Percentiles rank a stretch among this genome's conserved stretches.
phyloP scores from a whole-genome alignment of 1,140 invertebrate species.

The Zaprionus gabonicus region DNA sequence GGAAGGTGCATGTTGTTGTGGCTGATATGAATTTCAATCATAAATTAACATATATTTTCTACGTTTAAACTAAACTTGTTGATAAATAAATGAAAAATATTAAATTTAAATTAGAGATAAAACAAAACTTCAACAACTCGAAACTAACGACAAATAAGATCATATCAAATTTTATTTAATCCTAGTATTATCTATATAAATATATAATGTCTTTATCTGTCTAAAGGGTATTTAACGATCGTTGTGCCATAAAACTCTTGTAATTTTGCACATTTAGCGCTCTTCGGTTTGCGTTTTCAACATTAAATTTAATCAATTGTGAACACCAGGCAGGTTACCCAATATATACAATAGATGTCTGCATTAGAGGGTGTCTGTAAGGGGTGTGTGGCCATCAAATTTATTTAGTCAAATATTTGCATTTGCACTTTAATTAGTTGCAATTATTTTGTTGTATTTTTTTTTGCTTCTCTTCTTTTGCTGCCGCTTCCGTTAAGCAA shows the following conservation, averaged over 20 bases:
- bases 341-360: neutral
- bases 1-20: no score
- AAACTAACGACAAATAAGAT: no score
- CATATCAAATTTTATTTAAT: no score
- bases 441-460: slow-evolving; percentile 38
- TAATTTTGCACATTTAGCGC: neutral
- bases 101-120: no score
- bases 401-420: slow-evolving; percentile 70
- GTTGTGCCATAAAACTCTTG: neutral
- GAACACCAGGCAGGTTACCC: neutral
- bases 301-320: slow-evolving; percentile 36
- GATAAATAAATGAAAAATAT: no score
- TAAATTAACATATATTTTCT: no score
- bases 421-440: slow-evolving; percentile 70
- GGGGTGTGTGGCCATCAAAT: slow-evolving; percentile 19
- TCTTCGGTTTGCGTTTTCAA: slow-evolving; percentile 11
- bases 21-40: no score
- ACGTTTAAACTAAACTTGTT: no score
- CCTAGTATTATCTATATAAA: no score
- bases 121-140: no score
- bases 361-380: neutral
- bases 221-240: neutral
- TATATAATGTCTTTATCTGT: no score
- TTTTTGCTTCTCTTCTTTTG: neutral
- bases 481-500: slow-evolving; percentile 14